A percentile compares a stretch with the other conserved stretches of the same genome.
Evolutionary conservation across 2,113 vertebrate genomes (phyloP).

Genomic region (Colius striatus): DNA sequence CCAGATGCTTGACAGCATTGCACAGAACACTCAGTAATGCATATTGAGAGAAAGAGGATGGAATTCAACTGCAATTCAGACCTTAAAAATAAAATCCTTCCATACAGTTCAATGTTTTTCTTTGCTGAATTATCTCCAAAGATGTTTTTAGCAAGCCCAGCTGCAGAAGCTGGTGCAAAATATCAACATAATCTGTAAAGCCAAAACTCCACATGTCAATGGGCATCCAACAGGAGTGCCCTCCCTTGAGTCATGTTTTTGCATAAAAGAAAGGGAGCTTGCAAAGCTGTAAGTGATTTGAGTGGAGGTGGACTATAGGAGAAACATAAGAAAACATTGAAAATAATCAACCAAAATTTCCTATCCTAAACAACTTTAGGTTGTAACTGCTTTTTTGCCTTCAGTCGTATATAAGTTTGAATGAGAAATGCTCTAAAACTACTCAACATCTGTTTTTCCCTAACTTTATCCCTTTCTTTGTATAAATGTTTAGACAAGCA

Average conservation of each 20-base stretch:
- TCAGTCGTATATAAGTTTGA: neutral
- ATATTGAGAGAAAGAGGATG: neutral
- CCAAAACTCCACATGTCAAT: neutral
- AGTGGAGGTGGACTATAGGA: neutral
- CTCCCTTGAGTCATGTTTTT: neutral
- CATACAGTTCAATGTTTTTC: neutral
- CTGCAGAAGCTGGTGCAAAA: neutral
- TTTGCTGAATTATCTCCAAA: neutral
- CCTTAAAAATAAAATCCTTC: neutral
- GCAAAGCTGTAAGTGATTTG: neutral
- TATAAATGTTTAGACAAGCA: neutral
- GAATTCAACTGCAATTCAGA: neutral
- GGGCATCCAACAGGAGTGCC: neutral
- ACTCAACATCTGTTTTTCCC: neutral
- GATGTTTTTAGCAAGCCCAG: conserved; percentile 11
- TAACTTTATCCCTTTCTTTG: neutral
- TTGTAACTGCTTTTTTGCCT: neutral
- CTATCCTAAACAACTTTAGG: neutral
- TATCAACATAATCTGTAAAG: neutral
- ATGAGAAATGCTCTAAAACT: neutral
- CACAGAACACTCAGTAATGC: neutral
- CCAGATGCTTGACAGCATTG: neutral
- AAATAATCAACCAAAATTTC: neutral
- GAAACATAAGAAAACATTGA: neutral
- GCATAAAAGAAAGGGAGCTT: neutral